Percentiles rank a stretch among this genome's conserved stretches.
Conservation (phyloP, 2,113 vertebrate species). For the Pedionomus torquatus region DNA sequence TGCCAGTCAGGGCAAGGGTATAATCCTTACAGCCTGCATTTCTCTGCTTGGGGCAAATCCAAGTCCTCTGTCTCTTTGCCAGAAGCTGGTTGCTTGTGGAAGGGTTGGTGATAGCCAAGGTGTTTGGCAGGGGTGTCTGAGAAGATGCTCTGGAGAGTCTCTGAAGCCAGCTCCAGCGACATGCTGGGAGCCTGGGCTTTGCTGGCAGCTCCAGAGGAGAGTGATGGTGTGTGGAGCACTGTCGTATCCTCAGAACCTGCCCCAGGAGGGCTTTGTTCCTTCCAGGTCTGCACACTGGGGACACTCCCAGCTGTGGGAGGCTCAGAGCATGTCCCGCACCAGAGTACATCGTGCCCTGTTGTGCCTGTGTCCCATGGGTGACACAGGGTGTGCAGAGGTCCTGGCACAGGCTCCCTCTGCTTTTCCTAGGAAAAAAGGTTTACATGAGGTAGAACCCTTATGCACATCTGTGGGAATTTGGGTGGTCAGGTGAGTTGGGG, state of each 20-base stretch:
- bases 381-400: neutral
- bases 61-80: neutral
- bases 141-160: neutral
- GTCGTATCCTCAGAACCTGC: neutral
- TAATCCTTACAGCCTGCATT: neutral
- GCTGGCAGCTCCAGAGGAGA: neutral
- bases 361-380: neutral
- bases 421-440: neutral
- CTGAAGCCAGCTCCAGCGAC: neutral
- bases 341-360: neutral
- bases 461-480: neutral
- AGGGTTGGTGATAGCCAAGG: neutral
- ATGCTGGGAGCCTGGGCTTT: neutral
- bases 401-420: neutral
- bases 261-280: neutral
- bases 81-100: neutral
- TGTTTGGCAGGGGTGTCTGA: neutral
- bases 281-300: neutral
- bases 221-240: neutral
- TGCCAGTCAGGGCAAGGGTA: neutral
- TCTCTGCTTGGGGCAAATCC: neutral
- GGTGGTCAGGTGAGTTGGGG: neutral
- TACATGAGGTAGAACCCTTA: neutral
- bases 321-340: neutral
- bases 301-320: neutral